Percentiles rank a stretch among this genome's conserved stretches.
Conservation (phyloP, 2,797 vertebrate species). For the Tapirus indicus region DNA sequence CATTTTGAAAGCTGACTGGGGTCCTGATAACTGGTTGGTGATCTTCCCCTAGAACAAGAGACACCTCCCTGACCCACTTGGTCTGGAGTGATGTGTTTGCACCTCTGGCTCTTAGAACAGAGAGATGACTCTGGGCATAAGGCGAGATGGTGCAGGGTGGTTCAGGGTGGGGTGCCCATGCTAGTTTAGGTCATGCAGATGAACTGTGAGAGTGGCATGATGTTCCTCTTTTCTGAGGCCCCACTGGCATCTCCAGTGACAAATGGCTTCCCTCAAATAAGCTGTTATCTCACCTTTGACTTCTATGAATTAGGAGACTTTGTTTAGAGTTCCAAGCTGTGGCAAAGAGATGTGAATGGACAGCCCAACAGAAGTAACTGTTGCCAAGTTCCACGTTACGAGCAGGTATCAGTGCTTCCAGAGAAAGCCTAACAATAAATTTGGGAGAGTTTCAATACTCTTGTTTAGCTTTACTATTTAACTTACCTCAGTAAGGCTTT, state of each 20-base stretch:
- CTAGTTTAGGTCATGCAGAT: background rate
- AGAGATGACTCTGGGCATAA: background rate
- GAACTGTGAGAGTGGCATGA: background rate
- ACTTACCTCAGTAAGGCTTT: constrained; percentile 56
- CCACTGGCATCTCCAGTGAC: background rate
- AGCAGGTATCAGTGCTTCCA: background rate
- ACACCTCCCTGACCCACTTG: background rate
- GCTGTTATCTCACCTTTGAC: background rate
- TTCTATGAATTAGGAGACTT: background rate
- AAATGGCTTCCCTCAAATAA: background rate
- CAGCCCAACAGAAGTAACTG: background rate
- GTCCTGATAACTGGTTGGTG: background rate
- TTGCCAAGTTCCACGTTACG: background rate
- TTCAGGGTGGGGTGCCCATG: rapidly evolving
- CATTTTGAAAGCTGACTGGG: background rate
- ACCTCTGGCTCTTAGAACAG: background rate
- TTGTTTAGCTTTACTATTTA: constrained; percentile 53
- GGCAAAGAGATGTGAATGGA: background rate
- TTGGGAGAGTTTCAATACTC: constrained; percentile 28
- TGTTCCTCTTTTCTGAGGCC: background rate
- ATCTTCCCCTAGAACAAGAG: background rate
- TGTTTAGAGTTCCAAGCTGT: background rate
- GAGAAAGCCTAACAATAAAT: constrained; percentile 38
- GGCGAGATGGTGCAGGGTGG: too few relatives aligned
- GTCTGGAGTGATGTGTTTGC: background rate